Evolutionary conservation across 2,113 vertebrate species (phyloP).

Genomic region (Myotis davidii): DNA sequence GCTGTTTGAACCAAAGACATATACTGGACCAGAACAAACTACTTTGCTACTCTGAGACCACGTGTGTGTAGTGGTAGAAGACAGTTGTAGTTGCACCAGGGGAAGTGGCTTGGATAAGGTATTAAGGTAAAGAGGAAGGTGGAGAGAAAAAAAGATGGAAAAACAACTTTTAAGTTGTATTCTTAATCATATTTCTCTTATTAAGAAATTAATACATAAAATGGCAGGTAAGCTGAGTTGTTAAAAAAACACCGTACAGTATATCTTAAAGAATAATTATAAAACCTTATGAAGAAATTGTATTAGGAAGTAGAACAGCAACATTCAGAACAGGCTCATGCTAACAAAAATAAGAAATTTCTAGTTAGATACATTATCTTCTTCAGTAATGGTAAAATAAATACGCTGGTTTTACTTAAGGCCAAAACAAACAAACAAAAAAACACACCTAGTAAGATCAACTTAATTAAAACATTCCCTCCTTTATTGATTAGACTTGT

Average conservation of each 20-base stretch:
- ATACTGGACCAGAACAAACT: neutral
- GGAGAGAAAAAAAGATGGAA: neutral
- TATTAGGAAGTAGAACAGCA: conserved; percentile 10
- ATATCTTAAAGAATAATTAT: conserved; percentile 29
- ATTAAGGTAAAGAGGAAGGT: neutral
- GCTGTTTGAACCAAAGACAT: neutral
- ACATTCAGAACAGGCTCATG: neutral
- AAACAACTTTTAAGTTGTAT: conserved; percentile 20
- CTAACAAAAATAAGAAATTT: conserved; percentile 5
- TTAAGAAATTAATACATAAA: conserved; percentile 12
- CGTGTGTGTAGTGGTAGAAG: neutral
- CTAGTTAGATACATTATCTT: conserved; percentile 3
- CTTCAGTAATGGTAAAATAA: neutral
- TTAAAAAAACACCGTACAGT: neutral
- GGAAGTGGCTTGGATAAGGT: neutral
- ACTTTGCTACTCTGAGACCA: neutral
- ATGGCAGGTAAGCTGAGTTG: neutral
- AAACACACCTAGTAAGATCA: neutral
- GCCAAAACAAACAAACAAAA: neutral
- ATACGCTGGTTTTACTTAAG: neutral
- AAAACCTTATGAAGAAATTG: neutral
- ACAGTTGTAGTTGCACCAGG: neutral
- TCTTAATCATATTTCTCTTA: conserved; percentile 4
- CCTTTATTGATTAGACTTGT: conserved; percentile 30
- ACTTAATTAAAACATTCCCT: neutral